Evolutionary conservation across 2,113 vertebrate species (phyloP).

Genomic region (Apodemus speciosus): DNA sequence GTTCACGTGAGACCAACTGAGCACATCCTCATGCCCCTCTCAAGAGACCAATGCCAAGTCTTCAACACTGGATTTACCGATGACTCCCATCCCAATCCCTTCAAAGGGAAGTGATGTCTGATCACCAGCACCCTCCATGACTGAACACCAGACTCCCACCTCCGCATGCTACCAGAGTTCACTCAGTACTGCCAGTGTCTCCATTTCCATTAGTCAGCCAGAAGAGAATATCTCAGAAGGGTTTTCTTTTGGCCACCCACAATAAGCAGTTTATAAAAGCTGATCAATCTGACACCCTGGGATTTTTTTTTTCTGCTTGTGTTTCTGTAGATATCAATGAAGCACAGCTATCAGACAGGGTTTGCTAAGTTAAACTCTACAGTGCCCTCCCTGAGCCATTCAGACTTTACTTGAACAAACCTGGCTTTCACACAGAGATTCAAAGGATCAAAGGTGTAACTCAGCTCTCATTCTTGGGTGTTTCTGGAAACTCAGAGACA

Average conservation of each 20-base stretch:
- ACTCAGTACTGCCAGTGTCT: background rate
- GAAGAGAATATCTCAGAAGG: background rate
- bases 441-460: conserved; percentile 42
- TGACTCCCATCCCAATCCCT: background rate
- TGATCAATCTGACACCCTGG: background rate
- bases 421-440: conserved; percentile 27
- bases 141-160: conserved; percentile 23
- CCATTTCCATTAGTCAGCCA: background rate
- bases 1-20: background rate
- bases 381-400: conserved; percentile 18
- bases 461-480: conserved; percentile 20
- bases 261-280: conserved; percentile 31
- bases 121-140: background rate
- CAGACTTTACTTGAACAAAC: conserved; percentile 54
- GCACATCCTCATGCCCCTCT: background rate
- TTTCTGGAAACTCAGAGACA: background rate
- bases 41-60: background rate
- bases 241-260: background rate
- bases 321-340: conserved; percentile 25
- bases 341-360: background rate
- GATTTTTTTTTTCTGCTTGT: conserved; percentile 1
- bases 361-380: background rate
- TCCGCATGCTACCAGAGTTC: background rate
- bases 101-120: background rate
- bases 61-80: background rate